Conservation (phyloP, 53 echinoderm and acorn worm genomes). For the Hippasteria phrygiana region DNA sequence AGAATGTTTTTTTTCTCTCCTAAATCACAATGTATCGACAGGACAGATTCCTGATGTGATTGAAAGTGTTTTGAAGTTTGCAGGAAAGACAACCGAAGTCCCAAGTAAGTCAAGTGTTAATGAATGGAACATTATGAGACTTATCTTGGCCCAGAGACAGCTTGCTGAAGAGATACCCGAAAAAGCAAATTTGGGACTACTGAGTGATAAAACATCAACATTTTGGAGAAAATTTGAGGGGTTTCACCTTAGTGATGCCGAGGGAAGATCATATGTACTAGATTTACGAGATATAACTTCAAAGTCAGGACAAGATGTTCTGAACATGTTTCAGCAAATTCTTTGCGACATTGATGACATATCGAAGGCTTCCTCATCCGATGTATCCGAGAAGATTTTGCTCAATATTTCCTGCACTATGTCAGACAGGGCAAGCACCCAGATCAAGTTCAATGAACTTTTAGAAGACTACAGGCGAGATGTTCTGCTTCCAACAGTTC, state of each 20-base stretch:
- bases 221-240: conserved; percentile 59
- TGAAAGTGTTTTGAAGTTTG: conserved; percentile 49
- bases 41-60: conserved; percentile 37
- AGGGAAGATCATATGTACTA: conserved; percentile 23
- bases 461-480: conserved; percentile 30
- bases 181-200: neutral
- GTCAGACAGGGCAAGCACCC: conserved; percentile 61
- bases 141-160: neutral
- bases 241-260: conserved; percentile 18
- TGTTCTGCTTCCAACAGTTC: conserved; percentile 37
- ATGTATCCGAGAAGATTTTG: conserved; percentile 31
- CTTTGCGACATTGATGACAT: conserved; percentile 41
- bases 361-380: neutral
- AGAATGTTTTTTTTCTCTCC: conserved; percentile 39
- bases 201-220: conserved; percentile 15
- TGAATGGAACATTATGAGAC: conserved; percentile 58
- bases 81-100: neutral
- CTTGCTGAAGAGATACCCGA: conserved; percentile 1
- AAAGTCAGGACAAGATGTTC: conserved; percentile 53
- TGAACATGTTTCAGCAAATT: conserved; percentile 39
- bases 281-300: conserved; percentile 37
- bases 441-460: conserved; percentile 65
- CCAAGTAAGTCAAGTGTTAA: conserved; percentile 34
- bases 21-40: conserved; percentile 32
- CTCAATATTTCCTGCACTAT: conserved; percentile 54